These are phyloP conservation scores for Hirtodrosophila confusa DNA, from an alignment of 2,888 invertebrate species.

Conservation along the genomic window DNA sequence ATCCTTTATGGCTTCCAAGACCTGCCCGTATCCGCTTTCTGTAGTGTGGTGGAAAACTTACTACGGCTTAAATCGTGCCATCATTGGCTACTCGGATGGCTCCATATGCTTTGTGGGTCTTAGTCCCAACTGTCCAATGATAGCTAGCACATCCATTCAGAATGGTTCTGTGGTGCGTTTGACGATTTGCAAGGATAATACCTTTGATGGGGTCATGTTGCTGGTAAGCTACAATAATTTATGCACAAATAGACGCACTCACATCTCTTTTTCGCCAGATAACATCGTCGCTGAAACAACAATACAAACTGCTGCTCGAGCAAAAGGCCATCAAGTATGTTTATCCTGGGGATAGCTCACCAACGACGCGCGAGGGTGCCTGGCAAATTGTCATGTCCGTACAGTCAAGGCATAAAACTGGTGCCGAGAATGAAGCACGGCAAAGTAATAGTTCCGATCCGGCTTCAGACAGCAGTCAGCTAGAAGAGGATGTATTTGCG, in stretches of 20 bases:
- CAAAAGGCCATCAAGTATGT: constrained; percentile 90
- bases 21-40: constrained; percentile 86
- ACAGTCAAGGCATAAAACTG: constrained; percentile 61
- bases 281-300: constrained; percentile 89
- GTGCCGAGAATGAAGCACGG: constrained; percentile 37
- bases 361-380: constrained; percentile 78
- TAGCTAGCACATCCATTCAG: constrained; percentile 83
- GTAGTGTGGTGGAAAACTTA: constrained; percentile 91
- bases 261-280: constrained; percentile 85
- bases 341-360: constrained; percentile 86
- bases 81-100: constrained; percentile 89
- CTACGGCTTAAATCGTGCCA: constrained; percentile 88
- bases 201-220: constrained; percentile 86
- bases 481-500: constrained; percentile 81
- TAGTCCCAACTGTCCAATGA: constrained; percentile 84
- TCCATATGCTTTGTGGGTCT: constrained; percentile 85
- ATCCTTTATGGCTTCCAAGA: constrained; percentile 83
- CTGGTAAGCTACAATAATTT: constrained; percentile 82
- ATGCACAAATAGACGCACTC: not conserved
- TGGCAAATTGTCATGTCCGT: constrained; percentile 84
- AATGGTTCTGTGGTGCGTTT: constrained; percentile 83
- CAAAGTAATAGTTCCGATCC: constrained; percentile 82
- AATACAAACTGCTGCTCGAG: constrained; percentile 93
- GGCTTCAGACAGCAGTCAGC: constrained; percentile 79
- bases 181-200: constrained; percentile 88